A percentile compares a stretch with the other conserved stretches of the same genome.
phyloP scores from a whole-genome alignment of 2,113 vertebrate species.

The Aldabrachelys gigantea region DNA sequence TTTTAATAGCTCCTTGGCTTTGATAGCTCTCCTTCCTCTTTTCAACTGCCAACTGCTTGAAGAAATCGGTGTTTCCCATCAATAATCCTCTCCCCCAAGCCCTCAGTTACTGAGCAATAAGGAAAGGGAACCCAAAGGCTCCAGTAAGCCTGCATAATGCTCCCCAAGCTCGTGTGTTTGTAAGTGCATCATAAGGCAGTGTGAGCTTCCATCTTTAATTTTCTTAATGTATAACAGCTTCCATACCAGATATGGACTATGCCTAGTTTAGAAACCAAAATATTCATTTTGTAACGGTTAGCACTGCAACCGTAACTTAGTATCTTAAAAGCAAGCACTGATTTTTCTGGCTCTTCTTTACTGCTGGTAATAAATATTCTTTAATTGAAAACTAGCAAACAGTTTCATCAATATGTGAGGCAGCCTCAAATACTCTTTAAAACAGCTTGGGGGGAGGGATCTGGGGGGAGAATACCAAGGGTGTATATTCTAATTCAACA shows the following conservation, averaged over 20 bases:
- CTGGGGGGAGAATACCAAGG: not conserved
- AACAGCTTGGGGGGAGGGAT: not conserved
- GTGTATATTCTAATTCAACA: not conserved
- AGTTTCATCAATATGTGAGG: not conserved
- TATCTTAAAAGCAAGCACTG: not conserved
- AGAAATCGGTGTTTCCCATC: not conserved
- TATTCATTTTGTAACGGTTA: not conserved
- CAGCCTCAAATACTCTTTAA: too few species aligned
- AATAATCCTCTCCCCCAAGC: too few species aligned
- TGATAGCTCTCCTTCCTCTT: not conserved
- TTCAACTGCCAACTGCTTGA: not conserved
- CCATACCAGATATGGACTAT: too few species aligned
- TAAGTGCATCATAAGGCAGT: too few species aligned
- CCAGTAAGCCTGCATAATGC: too few species aligned
- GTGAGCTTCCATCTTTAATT: too few species aligned
- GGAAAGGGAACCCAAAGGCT: too few species aligned
- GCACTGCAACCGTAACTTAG: not conserved
- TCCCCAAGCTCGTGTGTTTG: too few species aligned
- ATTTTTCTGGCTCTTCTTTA: not conserved
- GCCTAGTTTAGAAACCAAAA: not conserved
- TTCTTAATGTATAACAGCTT: too few species aligned
- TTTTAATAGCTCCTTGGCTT: not conserved
- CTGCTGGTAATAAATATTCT: not conserved
- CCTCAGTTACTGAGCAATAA: too few species aligned
- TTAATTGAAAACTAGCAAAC: not conserved